Evolutionary conservation across 2,113 vertebrate genomes (phyloP), one percentile per base, ranked within the genome.

Genomic region (Myrmecophaga tridactyla): DNA sequence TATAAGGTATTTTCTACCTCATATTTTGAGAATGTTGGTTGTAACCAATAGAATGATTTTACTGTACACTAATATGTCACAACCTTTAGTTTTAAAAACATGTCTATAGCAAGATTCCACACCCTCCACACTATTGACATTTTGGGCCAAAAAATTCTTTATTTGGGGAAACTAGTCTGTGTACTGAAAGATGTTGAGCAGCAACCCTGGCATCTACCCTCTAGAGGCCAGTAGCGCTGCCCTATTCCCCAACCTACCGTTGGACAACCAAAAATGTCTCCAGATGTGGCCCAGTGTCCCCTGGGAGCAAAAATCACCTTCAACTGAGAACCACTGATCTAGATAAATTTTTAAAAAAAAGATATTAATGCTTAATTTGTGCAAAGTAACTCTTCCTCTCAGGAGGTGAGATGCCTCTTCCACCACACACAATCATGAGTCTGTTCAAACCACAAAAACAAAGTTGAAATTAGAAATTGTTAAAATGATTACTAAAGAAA

Each of bases 311-410:
- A 56, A 78, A 27, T 72, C 25, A 12, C 34, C 12, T 31, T 53
- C 13, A 4, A 21, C 41, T 85, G 63, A 94, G 58, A 80, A 56
- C 43, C 53, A n/a, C n/a, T 94, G 58, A 39, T 73, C 39, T 63
- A 31, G 51, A 56, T n/a, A n/a, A n/a, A n/a, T n/a, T n/a, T n/a
- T n/a, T n/a, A 53, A 86, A 70, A 83, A 86, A 70, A 83, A 48
- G 21, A 86, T 6, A 10, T 85, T n/a, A 36, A 67, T 21, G 14
- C 17, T 34, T 5, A 27, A 18, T 70, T 17, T 11, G 2, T 78
- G 0, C 48, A 58, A 46, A 65, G 41, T 36, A n/a, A 8, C 27
- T 25, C 67, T 58, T 29, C 23, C 0, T 18, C 20, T 75, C 48
- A 27, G 5, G 2, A 0, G 20, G 21, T 29, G 11, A 25, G 23